Conservation (phyloP, 2,888 invertebrate species). For the Thymelicus lineola region DNA sequence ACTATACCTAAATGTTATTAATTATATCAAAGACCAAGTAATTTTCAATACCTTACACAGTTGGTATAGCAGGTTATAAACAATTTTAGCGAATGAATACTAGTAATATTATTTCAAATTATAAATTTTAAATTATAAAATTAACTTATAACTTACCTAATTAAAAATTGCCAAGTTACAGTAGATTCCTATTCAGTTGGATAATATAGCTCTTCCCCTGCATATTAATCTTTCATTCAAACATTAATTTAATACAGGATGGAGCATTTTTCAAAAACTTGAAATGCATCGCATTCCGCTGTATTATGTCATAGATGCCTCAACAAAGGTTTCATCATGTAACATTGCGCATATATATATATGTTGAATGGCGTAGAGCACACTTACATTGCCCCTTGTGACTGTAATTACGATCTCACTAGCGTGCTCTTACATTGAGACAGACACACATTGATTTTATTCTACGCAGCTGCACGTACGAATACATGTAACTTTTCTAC, state of each 20-base stretch:
- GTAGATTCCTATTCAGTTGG: no score
- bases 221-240: conserved; percentile 1
- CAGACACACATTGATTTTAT: conserved; percentile 29
- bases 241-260: not conserved
- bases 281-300: not conserved
- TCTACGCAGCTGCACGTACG: conserved; percentile 8
- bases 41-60: no score
- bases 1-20: no score
- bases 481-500: conserved; percentile 1
- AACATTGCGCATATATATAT: conserved; percentile 24
- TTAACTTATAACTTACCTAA: no score
- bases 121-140: no score
- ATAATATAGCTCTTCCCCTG: not conserved
- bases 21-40: no score
- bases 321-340: conserved; percentile 28
- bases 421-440: conserved; percentile 31
- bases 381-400: conserved; percentile 34
- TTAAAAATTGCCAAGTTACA: no score
- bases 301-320: conserved; percentile 1
- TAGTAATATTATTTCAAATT: no score
- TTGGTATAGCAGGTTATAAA: no score
- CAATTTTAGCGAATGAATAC: no score
- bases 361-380: conserved; percentile 21
- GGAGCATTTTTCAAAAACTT: not conserved
- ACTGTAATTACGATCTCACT: conserved; percentile 33